These are phyloP conservation scores for Halocaridina rubra DNA, from an alignment of 2,888 invertebrate species.

Conservation along the genomic window DNA sequence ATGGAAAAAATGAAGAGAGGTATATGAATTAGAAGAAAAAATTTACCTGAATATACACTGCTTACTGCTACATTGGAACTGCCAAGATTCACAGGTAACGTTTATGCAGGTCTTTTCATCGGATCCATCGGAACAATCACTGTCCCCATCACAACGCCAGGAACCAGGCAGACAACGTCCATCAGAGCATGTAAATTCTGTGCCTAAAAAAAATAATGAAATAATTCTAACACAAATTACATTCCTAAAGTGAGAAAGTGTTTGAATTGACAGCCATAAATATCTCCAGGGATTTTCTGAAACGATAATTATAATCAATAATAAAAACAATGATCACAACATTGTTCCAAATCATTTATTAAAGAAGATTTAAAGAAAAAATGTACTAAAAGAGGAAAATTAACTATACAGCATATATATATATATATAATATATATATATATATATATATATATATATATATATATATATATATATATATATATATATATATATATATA, in stretches of 20 bases:
- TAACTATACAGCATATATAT: no score
- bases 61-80: conserved; percentile 65
- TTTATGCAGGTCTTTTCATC: conserved; percentile 78
- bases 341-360: no score
- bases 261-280: no score
- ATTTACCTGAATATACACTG: conserved; percentile 66
- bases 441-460: conserved; percentile 6
- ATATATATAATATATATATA: not conserved
- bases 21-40: no score
- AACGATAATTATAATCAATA: no score
- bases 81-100: conserved; percentile 51
- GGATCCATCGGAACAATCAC: conserved; percentile 69
- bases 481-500: not conserved
- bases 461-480: not conserved
- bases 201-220: conserved; percentile 64
- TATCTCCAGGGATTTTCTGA: no score
- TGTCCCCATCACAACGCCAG: conserved; percentile 82
- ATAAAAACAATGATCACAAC: no score
- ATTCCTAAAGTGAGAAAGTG: no score
- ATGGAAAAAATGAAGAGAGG: not conserved
- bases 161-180: conserved; percentile 66
- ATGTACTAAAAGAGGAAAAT: no score
- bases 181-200: conserved; percentile 73
- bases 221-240: no score
- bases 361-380: no score